Conservation (phyloP, 2,113 vertebrate genomes). For the Aix galericulata region DNA sequence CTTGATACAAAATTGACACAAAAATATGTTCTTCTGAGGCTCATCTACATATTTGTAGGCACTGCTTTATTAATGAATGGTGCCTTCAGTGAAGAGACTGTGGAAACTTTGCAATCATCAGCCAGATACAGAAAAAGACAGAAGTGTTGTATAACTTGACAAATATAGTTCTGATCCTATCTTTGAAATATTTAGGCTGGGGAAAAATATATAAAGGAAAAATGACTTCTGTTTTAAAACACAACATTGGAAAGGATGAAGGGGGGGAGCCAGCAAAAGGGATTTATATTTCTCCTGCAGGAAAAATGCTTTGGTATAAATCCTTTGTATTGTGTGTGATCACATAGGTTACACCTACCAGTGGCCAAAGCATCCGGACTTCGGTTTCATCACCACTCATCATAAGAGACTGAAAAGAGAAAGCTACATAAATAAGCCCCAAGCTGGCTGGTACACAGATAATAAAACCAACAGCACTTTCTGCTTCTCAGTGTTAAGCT, state of each 20-base stretch:
- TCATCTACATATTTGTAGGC: background rate
- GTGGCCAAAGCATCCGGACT: slow-evolving; percentile 45
- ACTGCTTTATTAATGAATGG: background rate
- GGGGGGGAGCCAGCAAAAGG: background rate
- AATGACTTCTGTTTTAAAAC: slow-evolving; percentile 8
- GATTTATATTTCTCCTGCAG: slow-evolving; percentile 32
- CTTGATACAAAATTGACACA: background rate
- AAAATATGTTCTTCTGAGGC: background rate
- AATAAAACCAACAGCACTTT: slow-evolving; percentile 14
- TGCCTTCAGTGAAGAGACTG: background rate
- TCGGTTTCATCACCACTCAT: slow-evolving; percentile 40
- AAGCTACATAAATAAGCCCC: background rate
- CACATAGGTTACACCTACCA: slow-evolving; percentile 50
- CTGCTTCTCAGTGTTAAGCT: background rate
- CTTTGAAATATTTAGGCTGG: slow-evolving; percentile 62
- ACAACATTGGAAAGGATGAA: background rate
- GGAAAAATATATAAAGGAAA: slow-evolving; percentile 10
- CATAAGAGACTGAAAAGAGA: slow-evolving; percentile 4
- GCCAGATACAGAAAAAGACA: background rate
- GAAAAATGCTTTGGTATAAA: slow-evolving; percentile 18
- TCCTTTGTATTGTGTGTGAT: slow-evolving; percentile 20
- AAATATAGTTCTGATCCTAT: slow-evolving; percentile 48
- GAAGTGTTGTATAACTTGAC: slow-evolving; percentile 23
- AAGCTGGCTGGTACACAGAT: background rate
- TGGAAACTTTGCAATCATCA: background rate